Base-by-base conservation (phyloP, 2,113 vertebrate species). In the Pontoporia blainvillei region DNA sequence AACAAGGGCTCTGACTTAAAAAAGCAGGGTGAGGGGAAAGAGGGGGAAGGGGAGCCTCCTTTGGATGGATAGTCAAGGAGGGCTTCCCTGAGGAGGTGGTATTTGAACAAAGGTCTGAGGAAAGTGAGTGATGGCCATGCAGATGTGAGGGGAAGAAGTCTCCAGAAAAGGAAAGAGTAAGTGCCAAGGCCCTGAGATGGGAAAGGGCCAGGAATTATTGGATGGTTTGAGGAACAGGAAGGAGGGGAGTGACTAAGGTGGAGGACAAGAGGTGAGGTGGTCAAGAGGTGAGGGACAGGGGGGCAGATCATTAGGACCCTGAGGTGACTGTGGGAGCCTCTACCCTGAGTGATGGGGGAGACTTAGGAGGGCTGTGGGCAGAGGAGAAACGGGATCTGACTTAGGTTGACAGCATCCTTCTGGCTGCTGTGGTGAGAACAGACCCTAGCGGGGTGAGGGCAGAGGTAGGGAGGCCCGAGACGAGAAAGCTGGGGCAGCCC, bases 171-270 rank as follows among this genome's bases (percentile, higher is more conserved):
- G 76, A 34, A 64, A 59, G 52, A 18, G 17, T 54, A 52, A 31
- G 2, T 12, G 17, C 23, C 1, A 2, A 44, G 46, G 76, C 41
- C 69, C 6, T 0, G 2, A 4, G 20, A 52, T 5, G 57, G 78
- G n/a, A 11, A 17, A 0, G 59, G 34, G 34, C 41, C 57, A 13
- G 49, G 59, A 1, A 7, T 7, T 23, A 10, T 13, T 7, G 6
- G 34, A 20, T 14, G 29, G 84, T 15, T 5, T 1, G 12, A 52
- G 44, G 36, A 34, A 34, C 49, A 21, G 57, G 75, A 59, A 87
- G 31, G 41, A 83, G 49, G 2, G 2, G 64, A 34, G 39, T 21
- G 57, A 59, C 8, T 3, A 18, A 18, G 66, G 66, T 34, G 2
- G 52, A 21, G 29, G 34, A 14, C 0, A 39, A 75, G 83, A 25